Conservation (phyloP, 2,888 invertebrate genomes). For the Synergus umbraculus region DNA sequence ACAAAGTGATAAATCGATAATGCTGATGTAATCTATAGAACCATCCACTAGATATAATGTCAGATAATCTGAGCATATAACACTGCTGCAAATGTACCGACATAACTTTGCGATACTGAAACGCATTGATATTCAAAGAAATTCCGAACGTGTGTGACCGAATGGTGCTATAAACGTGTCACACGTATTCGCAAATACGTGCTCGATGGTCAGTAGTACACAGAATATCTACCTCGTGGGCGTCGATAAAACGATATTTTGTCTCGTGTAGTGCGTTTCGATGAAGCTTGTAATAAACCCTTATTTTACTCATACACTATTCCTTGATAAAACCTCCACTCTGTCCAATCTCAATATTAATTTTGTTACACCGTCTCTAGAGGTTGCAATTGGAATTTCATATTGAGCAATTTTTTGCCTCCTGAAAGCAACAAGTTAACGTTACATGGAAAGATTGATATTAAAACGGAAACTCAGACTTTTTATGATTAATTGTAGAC, state of each 20-base stretch:
- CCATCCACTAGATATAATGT: neutral
- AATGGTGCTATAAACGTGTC: constrained; percentile 12
- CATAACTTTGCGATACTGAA: constrained; percentile 9
- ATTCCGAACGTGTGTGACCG: neutral
- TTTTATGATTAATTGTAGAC: neutral
- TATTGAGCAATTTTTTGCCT: neutral
- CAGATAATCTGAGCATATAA: constrained; percentile 22
- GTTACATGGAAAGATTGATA: neutral
- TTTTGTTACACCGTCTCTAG: neutral
- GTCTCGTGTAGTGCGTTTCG: neutral
- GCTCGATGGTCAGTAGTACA: neutral
- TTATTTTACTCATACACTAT: neutral
- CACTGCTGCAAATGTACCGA: neutral
- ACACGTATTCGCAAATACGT: neutral
- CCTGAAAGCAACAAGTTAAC: neutral
- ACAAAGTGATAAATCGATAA: neutral
- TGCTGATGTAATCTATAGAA: neutral
- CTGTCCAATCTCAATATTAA: neutral
- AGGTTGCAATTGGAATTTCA: neutral
- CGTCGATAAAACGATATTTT: constrained; percentile 11
- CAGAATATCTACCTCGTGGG: constrained; percentile 8
- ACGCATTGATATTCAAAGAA: constrained; percentile 9
- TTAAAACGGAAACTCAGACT: neutral
- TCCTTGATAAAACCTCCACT: neutral
- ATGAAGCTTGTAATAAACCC: neutral